Base-by-base conservation (phyloP, 2,888 invertebrate genomes). In the Melanostoma scalare region DNA sequence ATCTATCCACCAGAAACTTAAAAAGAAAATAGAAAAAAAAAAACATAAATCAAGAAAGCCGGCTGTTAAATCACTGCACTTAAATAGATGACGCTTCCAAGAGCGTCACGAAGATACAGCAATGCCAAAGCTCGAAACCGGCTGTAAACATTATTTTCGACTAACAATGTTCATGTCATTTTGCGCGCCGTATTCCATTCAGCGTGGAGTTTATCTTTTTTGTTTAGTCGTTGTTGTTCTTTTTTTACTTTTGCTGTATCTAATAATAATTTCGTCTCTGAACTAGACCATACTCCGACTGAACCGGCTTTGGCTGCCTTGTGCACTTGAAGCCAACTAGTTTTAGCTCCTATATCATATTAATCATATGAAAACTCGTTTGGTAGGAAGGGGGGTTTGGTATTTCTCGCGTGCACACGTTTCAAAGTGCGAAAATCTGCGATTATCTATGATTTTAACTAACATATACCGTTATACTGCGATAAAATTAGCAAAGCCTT, bases 401-500 rank as follows among this genome's bases (percentile, higher is more conserved):
- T 44, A 36, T 48, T 38, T 58, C 46, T 79, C 68, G 60, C 65
- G 71, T 81, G 75, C 68, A 63, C 61, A 79, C 48, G 79, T 50
- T 79, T 42, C 50, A 50, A 80, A 69, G 74, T 69, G 79, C 74
- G 63, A 80, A 75, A 56, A 55, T 52, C 9, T 33, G 10, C 67
- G 77, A 77, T 77, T 82, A 76, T 71, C 71, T 77, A 20, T 68
- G 55, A 78, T 30, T 56, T 55, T 36, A 55, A 50, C 67, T 42
- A 72, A 72, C 44, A 68, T 73, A 44, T 36, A 35, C 81, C 81
- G 81, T 82, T 82, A 82, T 40, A 8, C 63, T 52, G 56, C 61
- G 67, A 77, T 77, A 68, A 52, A 77, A 82, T 82, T 82, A 82
- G 67, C 81, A 72, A 68, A 63, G 55, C 50, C 10, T 30, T 77